Evolutionary conservation across 2,888 invertebrate species (phyloP), one percentile per base, ranked within the genome.

Genomic region (Drosophila cracens): DNA sequence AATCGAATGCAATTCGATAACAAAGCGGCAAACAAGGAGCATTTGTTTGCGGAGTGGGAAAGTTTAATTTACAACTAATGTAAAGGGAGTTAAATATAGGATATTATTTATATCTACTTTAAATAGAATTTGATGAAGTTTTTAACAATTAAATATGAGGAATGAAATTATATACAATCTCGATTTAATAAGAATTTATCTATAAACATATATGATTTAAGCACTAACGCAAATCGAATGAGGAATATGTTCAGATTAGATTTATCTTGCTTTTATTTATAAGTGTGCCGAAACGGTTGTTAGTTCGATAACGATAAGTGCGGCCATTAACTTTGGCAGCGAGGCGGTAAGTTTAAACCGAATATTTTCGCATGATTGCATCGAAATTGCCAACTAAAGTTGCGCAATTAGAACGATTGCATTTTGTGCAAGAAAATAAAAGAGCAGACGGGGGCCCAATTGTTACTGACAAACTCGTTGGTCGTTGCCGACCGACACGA

Each of bases 351-450:
- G 43, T 72, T 79, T 66, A 29, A 79, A 73, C n/a, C n/a, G 10
- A 76, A 67, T 49, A 51, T 62, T 53, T 62, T 80, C 43, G 76
- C 81, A 60, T 63, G 59, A 66, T 65, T 78, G 81, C 78, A 71
- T 57, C 56, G 65, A 62, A 59, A 60, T 60, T 48, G 49, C 65
- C 40, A 60, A 48, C 29, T 61, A 43, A 69, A 58, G 76, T 80
- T 79, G 79, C 79, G 79, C 84, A 89, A 89, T 87, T 89, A 89
- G 84, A 89, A 76, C 81, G 74, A 88, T 79, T 86, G 81, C 78
- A 82, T 64, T 85, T 79, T 82, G 70, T 82, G 75, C 74, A 83
- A 86, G 81, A 72, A 71, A 58, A 59, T 75, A 74, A 57, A 74
- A 60, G 51, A 81, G 60, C 67, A 82, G 76, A 79, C 69, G 60